Evolutionary conservation across 2,888 invertebrate genomes (phyloP).

Genomic region (Trimorus sp.): DNA sequence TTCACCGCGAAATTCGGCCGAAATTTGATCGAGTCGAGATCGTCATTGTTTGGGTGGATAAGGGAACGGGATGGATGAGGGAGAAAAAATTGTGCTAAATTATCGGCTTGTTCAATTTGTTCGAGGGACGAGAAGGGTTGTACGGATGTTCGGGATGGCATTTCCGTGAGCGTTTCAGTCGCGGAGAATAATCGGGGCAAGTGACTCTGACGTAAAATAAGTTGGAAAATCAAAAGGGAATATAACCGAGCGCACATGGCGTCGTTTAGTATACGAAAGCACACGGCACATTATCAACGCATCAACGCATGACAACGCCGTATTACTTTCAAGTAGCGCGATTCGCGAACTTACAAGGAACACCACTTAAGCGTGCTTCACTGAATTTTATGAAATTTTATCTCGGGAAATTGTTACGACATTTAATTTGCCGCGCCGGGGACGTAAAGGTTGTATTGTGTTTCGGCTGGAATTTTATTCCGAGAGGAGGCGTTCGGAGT

Average conservation of each 20-base stretch:
- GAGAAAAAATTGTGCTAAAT: too few species aligned
- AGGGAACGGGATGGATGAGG: too few species aligned
- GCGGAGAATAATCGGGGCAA: constrained; percentile 37
- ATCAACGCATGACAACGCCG: constrained; percentile 47
- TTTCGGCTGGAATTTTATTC: neutral
- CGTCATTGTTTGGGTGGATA: too few species aligned
- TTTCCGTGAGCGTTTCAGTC: constrained; percentile 16
- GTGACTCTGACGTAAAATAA: constrained; percentile 40
- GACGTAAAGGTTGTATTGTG: constrained; percentile 9
- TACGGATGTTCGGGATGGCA: neutral
- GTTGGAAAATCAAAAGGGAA: constrained; percentile 22
- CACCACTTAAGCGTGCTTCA: constrained; percentile 28
- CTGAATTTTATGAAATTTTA: constrained; percentile 16
- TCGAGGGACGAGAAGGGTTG: too few species aligned
- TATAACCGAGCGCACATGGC: constrained; percentile 33
- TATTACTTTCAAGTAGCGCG: constrained; percentile 48
- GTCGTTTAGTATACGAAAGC: constrained; percentile 34
- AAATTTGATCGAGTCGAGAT: too few species aligned
- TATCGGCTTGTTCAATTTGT: too few species aligned
- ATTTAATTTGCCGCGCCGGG: constrained; percentile 14
- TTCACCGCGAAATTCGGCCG: too few species aligned
- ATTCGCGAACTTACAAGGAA: constrained; percentile 38
- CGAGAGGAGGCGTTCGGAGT: too few species aligned
- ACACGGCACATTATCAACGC: constrained; percentile 42
- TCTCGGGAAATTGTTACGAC: constrained; percentile 21